Percentiles rank a stretch among this genome's conserved stretches.
phyloP scores from a whole-genome alignment of 2,888 invertebrate species.

The Protonemura montana region DNA sequence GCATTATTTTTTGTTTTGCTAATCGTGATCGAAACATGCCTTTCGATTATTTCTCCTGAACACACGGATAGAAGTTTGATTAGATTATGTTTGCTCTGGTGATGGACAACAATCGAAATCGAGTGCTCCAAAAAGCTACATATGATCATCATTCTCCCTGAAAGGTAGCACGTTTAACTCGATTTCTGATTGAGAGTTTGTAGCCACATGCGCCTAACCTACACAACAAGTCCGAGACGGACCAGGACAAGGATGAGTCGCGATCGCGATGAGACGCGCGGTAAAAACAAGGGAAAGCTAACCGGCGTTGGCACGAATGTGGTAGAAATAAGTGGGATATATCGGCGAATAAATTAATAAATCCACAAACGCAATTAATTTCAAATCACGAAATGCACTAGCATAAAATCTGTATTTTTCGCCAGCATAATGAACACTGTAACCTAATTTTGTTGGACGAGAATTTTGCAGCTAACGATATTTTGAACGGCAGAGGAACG shows the following conservation, averaged over 20 bases:
- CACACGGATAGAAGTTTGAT: background rate
- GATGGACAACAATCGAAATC: slow-evolving; percentile 7
- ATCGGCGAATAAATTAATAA: background rate
- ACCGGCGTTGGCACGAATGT: background rate
- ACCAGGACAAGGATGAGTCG: background rate
- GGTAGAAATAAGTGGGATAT: slow-evolving; percentile 5
- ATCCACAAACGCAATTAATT: background rate
- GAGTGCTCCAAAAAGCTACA: background rate
- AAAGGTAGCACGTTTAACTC: background rate
- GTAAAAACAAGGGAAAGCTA: background rate
- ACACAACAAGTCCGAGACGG: background rate
- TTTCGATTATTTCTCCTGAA: background rate
- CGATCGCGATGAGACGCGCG: background rate
- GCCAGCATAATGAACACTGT: background rate
- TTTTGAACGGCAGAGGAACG: background rate
- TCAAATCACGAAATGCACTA: background rate
- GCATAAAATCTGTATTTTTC: background rate
- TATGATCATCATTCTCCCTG: background rate
- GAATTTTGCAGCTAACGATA: background rate
- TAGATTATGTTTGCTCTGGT: background rate
- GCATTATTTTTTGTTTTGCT: background rate
- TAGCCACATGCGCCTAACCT: background rate
- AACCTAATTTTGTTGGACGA: background rate
- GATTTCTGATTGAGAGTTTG: background rate
- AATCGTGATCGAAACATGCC: background rate